Base-by-base conservation (phyloP, 2,797 vertebrate species). In the Prionace glauca region DNA sequence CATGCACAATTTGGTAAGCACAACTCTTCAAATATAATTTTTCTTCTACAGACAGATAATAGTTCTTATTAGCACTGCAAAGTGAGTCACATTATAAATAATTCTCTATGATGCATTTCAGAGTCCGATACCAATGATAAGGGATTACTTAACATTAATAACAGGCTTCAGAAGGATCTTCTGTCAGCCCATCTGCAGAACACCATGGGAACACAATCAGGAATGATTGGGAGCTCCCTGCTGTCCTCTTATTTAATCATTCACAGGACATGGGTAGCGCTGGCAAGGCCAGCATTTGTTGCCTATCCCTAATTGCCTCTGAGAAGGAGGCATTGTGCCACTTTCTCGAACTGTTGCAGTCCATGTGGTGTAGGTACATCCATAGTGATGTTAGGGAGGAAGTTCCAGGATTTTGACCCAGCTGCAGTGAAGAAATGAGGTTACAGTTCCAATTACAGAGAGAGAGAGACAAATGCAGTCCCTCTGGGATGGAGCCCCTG, bases 21-120 rank as follows among this genome's bases (percentile, higher is more conserved):
- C 60, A 92, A 62, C 18, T 67, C 62, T 92, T 92, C 90, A 92
- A 92, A 69, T 36, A 92, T 67, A 1, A 67, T 92, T 92, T 67
- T 92, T 92, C 20, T 67, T 92, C 90, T 20, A 24, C 62, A 24
- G 20, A 91, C 14, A 32, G 36, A 62, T 36, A 62, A 62, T 22
- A 67, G 18, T 22, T 69, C 62, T 69, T 92, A 67, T 67, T 67
- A 67, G 67, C 62, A 41, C n/a, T 69, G 90, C 20, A 0, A n/a
- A 65, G 36, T 41, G 62, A 67, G 32, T 67, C 62, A 10, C n/a
- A 22, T 22, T 90, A 8, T 32, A 90, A n/a, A 26, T 60, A 60
- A 32, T 92, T 67, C 32, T 67, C 90, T 22, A 92, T 36, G 62
- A 20, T 92, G n/a, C 90, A 92, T n/a, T 11, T 65, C 90, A 67